A percentile compares a stretch with the other conserved stretches of the same genome.
These are phyloP conservation scores for Gryllus bimaculatus DNA, from an alignment of 1,140 invertebrate species.

Conservation along the genomic window DNA sequence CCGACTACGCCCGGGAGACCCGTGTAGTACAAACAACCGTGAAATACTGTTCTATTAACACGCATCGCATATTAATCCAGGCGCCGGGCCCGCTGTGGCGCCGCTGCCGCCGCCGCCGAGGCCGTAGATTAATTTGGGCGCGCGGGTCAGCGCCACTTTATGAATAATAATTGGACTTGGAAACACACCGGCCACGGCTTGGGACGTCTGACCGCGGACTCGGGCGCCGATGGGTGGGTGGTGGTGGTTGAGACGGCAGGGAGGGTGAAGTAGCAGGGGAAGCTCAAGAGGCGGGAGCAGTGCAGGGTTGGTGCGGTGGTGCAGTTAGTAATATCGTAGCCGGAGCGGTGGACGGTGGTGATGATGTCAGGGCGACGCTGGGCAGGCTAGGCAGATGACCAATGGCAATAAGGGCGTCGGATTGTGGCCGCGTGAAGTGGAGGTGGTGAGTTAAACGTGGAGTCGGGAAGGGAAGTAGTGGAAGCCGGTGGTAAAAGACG, in stretches of 20 bases:
- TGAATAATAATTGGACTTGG: slow-evolving; percentile 5
- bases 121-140: background rate
- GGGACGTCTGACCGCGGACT: background rate
- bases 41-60: slow-evolving; percentile 5
- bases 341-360: no score
- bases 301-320: no score
- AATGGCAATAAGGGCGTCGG: no score
- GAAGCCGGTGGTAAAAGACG: no score
- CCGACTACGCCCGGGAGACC: background rate
- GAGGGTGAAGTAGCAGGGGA: background rate
- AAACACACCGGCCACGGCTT: background rate
- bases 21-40: slow-evolving; percentile 3
- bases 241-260: background rate
- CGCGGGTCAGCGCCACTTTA: background rate
- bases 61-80: background rate
- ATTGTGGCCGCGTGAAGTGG: no score
- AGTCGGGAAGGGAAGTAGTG: no score
- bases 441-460: no score
- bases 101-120: background rate
- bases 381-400: no score
- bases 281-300: no score
- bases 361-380: no score
- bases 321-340: no score
- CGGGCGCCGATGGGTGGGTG: no score
- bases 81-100: background rate